phyloP scores from a whole-genome alignment of 2,797 vertebrate species.

The Ctenochaetus hawaiiensis region DNA sequence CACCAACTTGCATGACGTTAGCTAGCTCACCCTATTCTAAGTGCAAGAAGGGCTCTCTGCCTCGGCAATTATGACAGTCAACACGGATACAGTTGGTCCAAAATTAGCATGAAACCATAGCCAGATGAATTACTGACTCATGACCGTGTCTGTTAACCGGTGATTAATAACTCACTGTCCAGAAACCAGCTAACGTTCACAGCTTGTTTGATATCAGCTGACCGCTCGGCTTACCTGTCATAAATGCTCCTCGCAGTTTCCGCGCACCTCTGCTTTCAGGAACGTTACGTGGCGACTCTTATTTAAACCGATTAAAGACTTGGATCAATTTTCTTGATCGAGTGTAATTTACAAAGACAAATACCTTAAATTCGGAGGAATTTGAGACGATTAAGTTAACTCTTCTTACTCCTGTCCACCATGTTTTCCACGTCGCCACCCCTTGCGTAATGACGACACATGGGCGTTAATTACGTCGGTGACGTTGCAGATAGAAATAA shows the following conservation, averaged over 20 bases:
- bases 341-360: neutral
- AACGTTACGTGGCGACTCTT: neutral
- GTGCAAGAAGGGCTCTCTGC: constrained; percentile 2
- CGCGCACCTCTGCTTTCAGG: constrained; percentile 5
- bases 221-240: constrained; percentile 81
- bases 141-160: neutral
- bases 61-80: neutral
- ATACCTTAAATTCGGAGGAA: constrained; percentile 8
- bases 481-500: constrained; percentile 54
- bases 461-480: constrained; percentile 19
- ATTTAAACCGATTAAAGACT: fast-evolving
- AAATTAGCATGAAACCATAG: neutral
- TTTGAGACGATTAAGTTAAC: constrained; percentile 59
- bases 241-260: constrained; percentile 62
- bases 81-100: neutral
- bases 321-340: neutral
- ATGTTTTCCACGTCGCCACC: constrained; percentile 81
- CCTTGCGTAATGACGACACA: constrained; percentile 70
- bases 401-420: constrained; percentile 70
- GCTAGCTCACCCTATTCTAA: constrained; percentile 33
- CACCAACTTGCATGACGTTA: constrained; percentile 37
- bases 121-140: neutral
- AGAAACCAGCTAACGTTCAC: constrained; percentile 42
- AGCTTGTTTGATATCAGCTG: constrained; percentile 71
- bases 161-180: neutral